These are phyloP conservation scores for Hirundichthys speculiger DNA, from an alignment of 2,113 vertebrate species.

Conservation along the genomic window DNA sequence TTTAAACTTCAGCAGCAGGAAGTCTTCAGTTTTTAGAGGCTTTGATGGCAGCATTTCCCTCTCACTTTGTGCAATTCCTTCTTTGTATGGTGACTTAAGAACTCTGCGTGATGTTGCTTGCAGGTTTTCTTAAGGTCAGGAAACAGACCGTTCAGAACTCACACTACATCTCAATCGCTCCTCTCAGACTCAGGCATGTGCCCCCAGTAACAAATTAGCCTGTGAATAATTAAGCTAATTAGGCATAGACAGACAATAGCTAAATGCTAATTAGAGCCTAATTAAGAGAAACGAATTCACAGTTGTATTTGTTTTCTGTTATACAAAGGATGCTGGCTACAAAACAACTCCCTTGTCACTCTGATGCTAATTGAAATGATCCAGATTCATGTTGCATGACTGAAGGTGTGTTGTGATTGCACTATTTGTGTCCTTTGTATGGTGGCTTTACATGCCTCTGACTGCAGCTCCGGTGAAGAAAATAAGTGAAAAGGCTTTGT, in stretches of 20 bases:
- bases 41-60: not conserved
- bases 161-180: constrained; percentile 60
- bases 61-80: not conserved
- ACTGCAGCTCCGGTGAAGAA: constrained; percentile 10
- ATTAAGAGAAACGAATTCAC: constrained; percentile 71
- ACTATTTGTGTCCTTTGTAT: constrained; percentile 27
- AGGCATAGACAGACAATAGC: constrained; percentile 71
- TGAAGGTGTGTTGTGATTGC: constrained; percentile 38
- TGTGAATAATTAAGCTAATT: constrained; percentile 73
- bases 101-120: constrained; percentile 7
- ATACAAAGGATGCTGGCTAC: constrained; percentile 56
- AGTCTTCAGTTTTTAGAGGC: not conserved
- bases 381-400: constrained; percentile 50
- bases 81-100: not conserved
- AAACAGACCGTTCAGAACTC: constrained; percentile 35
- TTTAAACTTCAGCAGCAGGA: constrained; percentile 4
- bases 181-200: constrained; percentile 44
- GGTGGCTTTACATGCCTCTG: constrained; percentile 20
- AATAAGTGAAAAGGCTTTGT: constrained; percentile 5
- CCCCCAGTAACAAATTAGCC: constrained; percentile 62
- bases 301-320: constrained; percentile 69
- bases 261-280: constrained; percentile 72
- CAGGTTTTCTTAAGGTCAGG: constrained; percentile 40
- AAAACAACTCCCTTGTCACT: constrained; percentile 50
- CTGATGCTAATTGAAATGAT: constrained; percentile 49